These are phyloP conservation scores for Corythaixoides concolor DNA, from an alignment of 2,113 vertebrate species.

Conservation along the genomic window DNA sequence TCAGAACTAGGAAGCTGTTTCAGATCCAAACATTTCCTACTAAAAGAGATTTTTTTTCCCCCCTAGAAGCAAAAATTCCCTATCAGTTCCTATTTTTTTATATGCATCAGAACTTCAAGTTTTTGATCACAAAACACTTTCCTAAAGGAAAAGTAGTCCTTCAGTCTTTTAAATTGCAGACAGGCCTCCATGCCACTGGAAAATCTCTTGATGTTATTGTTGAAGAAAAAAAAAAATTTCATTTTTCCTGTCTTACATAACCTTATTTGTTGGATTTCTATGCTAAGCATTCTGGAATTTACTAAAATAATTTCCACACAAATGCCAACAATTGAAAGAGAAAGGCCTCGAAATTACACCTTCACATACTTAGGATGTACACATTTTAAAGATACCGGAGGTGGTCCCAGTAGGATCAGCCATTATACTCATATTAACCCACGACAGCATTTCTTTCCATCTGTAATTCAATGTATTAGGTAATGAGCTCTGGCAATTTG, in stretches of 20 bases:
- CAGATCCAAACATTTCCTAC: neutral
- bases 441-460: neutral
- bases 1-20: neutral
- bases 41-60: neutral
- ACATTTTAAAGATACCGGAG: neutral
- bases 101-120: neutral
- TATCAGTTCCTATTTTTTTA: neutral
- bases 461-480: slow-evolving; percentile 34
- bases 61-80: neutral
- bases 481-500: slow-evolving; percentile 39
- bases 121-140: neutral
- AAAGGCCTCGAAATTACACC: neutral
- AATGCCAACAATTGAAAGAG: neutral
- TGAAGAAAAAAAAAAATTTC: neutral
- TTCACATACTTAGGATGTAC: neutral
- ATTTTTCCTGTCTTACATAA: neutral
- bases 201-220: neutral
- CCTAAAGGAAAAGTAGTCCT: neutral
- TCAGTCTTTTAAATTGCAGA: neutral
- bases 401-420: neutral
- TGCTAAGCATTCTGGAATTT: neutral
- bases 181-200: neutral
- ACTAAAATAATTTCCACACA: neutral
- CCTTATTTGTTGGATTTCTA: neutral
- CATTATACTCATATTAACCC: neutral